Base-by-base conservation (phyloP, 1,140 invertebrate genomes). In the Drosophila triauraria region DNA sequence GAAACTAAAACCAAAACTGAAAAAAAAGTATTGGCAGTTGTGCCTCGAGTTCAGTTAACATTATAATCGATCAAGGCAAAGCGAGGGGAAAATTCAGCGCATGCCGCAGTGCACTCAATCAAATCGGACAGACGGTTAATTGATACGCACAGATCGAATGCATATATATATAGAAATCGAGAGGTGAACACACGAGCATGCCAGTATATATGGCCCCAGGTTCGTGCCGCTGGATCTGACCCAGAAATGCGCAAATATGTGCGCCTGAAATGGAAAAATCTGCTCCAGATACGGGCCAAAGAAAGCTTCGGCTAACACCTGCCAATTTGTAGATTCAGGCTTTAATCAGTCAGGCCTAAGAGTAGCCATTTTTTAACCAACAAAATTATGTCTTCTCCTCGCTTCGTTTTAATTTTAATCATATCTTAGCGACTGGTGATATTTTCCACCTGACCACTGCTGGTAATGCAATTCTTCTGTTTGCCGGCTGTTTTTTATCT, bases 1-100 rank as follows among this genome's bases (percentile, higher is more conserved):
- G 67, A 68, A 70, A 68, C 67, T 62, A 72, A 56, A 61, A 60
- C 58, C 48, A 40, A 32, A 65, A 59, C 53, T 47, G 40, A 75
- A 63, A 50, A 17, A 78, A 67, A 53, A 64, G 56, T 74, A 80
- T 47, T 57, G 60, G 48, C 46, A 63, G 78, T 61, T 46, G 68
- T 3, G 72, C 60, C 68, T 90, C 59, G 56, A 59, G 59, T 78
- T 47, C 63, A 76, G 70, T 90, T 90, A 90, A 90, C 86, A 90
- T 90, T 90, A 90, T 90, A 90, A 90, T 90, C 85, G 85, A 90
- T 91, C 85, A 90, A 88, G 85, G 85, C 82, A 81, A 88, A 90
- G 78, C 81, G 74, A 90, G 80, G 79, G 75, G 79, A 81, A 86
- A 75, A 78, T 75, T 53, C 61, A 79, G 75, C 70, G 61, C 75